Conservation (phyloP, 2,888 invertebrate genomes). For the Molorchus minor region DNA sequence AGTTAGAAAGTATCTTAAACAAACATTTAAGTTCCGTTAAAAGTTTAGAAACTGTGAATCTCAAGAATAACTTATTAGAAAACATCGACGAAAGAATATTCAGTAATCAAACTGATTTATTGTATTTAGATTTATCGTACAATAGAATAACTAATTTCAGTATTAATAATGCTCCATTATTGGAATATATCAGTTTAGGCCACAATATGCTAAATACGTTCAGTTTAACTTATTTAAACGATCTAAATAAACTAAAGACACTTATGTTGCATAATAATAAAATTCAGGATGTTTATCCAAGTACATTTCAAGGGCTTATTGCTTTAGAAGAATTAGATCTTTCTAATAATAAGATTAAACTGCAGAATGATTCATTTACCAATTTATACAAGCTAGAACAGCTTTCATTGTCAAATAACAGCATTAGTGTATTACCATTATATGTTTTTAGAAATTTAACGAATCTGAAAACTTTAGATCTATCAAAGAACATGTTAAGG, state of each 20-base stretch:
- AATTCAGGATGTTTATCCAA: slow-evolving; percentile 33
- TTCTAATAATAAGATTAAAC: slow-evolving; percentile 44
- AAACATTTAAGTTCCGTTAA: slow-evolving; percentile 36
- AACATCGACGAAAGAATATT: slow-evolving; percentile 39
- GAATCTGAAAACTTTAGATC: slow-evolving; percentile 50
- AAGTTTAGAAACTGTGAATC: slow-evolving; percentile 39
- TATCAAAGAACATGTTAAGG: slow-evolving; percentile 51
- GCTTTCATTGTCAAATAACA: slow-evolving; percentile 50
- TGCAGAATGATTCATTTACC: slow-evolving; percentile 42
- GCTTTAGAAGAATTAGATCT: slow-evolving; percentile 46
- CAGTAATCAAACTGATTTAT: slow-evolving; percentile 38
- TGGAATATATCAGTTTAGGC: slow-evolving; percentile 50
- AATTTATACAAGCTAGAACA: slow-evolving; percentile 40
- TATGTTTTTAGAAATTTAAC: slow-evolving; percentile 44
- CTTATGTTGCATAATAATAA: slow-evolving; percentile 47
- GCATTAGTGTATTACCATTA: slow-evolving; percentile 43
- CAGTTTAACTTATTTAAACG: slow-evolving; percentile 34
- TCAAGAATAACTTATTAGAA: slow-evolving; percentile 40
- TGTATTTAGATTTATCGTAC: slow-evolving; percentile 42
- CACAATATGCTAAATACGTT: slow-evolving; percentile 42
- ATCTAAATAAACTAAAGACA: slow-evolving; percentile 32
- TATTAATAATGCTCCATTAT: slow-evolving; percentile 39
- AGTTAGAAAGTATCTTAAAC: slow-evolving; percentile 36
- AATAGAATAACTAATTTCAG: slow-evolving; percentile 43
- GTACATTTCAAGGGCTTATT: slow-evolving; percentile 35